Conservation (phyloP, 2,888 invertebrate genomes). For the Micoletzkya japonica region DNA sequence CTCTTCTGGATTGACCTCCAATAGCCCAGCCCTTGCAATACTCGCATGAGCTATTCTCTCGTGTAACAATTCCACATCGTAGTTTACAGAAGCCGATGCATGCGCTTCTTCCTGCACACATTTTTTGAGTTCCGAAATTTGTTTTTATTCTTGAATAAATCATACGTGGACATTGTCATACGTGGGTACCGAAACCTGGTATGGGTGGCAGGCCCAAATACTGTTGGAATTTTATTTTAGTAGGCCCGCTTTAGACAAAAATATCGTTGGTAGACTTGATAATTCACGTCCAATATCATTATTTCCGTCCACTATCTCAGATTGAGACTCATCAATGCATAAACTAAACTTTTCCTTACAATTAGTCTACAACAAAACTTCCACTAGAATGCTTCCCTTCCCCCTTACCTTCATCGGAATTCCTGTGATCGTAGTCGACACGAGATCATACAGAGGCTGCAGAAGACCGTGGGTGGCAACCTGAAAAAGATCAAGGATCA, state of each 20-base stretch:
- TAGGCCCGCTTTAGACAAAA: no score
- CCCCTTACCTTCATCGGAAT: slow-evolving; percentile 87
- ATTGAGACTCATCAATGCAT: not conserved
- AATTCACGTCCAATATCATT: not conserved
- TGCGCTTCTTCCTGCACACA: slow-evolving; percentile 48
- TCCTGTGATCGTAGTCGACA: slow-evolving; percentile 94
- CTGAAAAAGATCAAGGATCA: slow-evolving; percentile 8
- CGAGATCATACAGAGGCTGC: slow-evolving; percentile 81
- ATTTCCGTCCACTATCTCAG: not conserved
- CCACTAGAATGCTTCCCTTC: not conserved
- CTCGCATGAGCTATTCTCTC: slow-evolving; percentile 38
- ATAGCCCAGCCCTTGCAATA: slow-evolving; percentile 35
- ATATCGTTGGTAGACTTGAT: not conserved
- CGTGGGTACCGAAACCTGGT: no score
- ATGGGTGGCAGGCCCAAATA: no score
- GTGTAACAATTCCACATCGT: slow-evolving; percentile 96
- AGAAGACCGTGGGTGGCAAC: slow-evolving; percentile 54
- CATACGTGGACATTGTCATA: no score
- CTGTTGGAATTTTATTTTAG: no score
- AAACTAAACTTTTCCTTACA: no score
- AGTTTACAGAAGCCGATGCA: slow-evolving; percentile 91
- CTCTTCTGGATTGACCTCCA: no score
- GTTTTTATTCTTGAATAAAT: no score
- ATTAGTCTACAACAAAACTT: not conserved
- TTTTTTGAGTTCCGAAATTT: no score